Evolutionary conservation across 1,140 invertebrate species (phyloP).

Genomic region (Hylyphantes graminicola): DNA sequence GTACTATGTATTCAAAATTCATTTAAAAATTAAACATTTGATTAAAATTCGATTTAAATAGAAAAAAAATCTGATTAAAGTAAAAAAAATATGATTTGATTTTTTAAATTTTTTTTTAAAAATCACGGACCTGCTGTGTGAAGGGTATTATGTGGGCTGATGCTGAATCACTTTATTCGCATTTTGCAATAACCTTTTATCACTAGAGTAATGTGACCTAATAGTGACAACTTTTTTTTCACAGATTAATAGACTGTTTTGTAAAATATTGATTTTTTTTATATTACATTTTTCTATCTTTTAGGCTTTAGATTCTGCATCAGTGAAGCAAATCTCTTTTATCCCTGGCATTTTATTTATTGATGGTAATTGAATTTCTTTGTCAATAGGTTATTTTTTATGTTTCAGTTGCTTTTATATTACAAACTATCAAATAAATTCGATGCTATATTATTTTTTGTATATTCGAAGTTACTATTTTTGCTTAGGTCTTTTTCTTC

Average conservation of each 20-base stretch:
- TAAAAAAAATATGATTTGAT: background rate
- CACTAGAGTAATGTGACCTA: background rate
- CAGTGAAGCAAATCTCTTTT: slow-evolving; percentile 35
- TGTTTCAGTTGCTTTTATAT: too few species aligned
- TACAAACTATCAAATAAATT: too few species aligned
- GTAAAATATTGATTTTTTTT: background rate
- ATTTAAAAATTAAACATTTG: too few species aligned
- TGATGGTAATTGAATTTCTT: too few species aligned
- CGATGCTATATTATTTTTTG: too few species aligned
- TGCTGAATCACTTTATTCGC: slow-evolving; percentile 69
- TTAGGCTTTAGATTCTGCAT: slow-evolving; percentile 28
- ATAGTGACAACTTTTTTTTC: background rate
- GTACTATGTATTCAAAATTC: too few species aligned
- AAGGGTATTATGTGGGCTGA: background rate
- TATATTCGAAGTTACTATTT: too few species aligned
- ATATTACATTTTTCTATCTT: slow-evolving; percentile 4
- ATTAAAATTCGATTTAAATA: too few species aligned
- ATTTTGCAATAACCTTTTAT: slow-evolving; percentile 67
- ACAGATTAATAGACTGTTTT: background rate
- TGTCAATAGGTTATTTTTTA: too few species aligned
- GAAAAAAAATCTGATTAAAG: too few species aligned
- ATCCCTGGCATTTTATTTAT: slow-evolving; percentile 37
- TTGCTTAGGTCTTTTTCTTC: too few species aligned
- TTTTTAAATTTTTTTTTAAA: background rate
- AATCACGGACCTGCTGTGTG: background rate